These are phyloP conservation scores for Naso thynnoides DNA, from an alignment of 2,797 vertebrate genomes.

Conservation along the genomic window DNA sequence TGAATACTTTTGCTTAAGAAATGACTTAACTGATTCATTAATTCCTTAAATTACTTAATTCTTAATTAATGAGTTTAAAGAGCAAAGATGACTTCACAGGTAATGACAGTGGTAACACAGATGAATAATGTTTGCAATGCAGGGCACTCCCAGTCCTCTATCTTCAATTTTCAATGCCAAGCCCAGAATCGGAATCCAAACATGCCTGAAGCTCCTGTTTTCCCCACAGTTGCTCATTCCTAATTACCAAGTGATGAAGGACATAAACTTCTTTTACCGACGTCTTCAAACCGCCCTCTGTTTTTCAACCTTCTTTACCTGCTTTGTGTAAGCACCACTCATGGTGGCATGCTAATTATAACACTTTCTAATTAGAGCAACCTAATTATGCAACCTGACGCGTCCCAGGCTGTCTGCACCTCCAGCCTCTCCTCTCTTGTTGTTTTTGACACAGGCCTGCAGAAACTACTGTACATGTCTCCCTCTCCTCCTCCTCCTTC, in stretches of 20 bases:
- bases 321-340: slow-evolving; percentile 1
- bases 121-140: background rate
- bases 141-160: background rate
- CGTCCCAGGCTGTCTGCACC: slow-evolving; percentile 9
- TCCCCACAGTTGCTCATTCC: background rate
- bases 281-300: slow-evolving; percentile 5
- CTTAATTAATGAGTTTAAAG: background rate
- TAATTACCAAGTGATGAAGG: slow-evolving; percentile 8
- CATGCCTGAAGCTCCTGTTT: background rate
- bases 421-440: slow-evolving; percentile 34
- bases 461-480: slow-evolving; percentile 64
- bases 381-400: slow-evolving; percentile 41
- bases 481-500: slow-evolving; percentile 4
- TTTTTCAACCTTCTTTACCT: background rate
- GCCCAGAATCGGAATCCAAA: background rate
- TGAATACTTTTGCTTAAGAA: background rate
- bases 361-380: slow-evolving; percentile 39
- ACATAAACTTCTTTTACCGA: background rate
- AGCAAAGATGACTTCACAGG: background rate
- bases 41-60: too few relatives aligned
- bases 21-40: background rate
- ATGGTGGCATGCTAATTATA: slow-evolving; percentile 23
- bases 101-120: background rate
- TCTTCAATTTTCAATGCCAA: background rate
- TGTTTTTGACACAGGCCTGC: slow-evolving; percentile 66